Evolutionary conservation across 2,797 vertebrate genomes (phyloP).

Genomic region (Anisognathus igniventris): DNA sequence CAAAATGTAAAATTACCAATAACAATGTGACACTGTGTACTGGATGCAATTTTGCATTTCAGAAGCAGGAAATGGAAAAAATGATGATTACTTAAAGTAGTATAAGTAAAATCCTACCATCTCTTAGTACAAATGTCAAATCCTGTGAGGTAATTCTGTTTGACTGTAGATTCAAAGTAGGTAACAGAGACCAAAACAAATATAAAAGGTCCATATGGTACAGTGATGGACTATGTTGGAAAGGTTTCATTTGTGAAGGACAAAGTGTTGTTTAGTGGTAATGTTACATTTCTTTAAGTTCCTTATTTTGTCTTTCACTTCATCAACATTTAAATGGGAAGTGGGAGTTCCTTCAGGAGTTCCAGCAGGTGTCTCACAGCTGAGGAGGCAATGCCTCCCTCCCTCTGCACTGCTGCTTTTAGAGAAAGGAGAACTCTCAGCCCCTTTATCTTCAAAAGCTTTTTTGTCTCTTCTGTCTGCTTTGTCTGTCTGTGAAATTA

Average conservation of each 20-base stretch:
- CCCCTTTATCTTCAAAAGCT: not conserved
- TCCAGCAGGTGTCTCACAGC: not conserved
- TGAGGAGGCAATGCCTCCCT: not conserved
- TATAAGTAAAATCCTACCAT: not conserved
- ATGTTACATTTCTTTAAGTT: not conserved
- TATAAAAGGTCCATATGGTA: not conserved
- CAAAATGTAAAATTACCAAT: constrained; percentile 1
- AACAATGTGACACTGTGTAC: not conserved
- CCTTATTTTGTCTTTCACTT: not conserved
- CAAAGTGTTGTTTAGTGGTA: not conserved
- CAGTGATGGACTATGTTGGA: not conserved
- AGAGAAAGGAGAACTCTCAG: not conserved
- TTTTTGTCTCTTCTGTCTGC: not conserved
- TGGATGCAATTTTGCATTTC: not conserved
- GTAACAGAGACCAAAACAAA: not conserved
- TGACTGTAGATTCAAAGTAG: not conserved
- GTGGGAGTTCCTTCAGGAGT: not conserved
- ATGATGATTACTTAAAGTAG: not conserved
- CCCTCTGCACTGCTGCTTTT: not conserved
- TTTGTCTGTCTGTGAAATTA: not conserved
- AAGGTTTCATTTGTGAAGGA: not conserved
- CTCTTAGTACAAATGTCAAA: not conserved
- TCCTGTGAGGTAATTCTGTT: not conserved
- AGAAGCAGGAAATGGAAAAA: not conserved
- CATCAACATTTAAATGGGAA: not conserved